Evolutionary conservation across 2,797 vertebrate species (phyloP), one percentile per base, ranked within the genome.

Genomic region (Anabas testudineus): DNA sequence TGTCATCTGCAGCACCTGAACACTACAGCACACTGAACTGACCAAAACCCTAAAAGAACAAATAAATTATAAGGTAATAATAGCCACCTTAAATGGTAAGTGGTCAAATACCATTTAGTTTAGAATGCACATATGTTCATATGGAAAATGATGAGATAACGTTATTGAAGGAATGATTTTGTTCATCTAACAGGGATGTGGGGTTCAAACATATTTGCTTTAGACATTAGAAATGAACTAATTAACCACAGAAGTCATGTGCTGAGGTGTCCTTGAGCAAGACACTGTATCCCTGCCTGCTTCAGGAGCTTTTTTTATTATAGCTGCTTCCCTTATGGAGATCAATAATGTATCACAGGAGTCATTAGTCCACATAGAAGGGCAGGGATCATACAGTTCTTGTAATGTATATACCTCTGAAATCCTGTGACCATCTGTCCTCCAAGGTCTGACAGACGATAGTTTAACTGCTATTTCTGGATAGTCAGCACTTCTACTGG

Each of bases 311-410:
- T 61, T 68, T 53, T 73, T 69, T 73, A 76, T 69, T 73, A 76
- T 78, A 76, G 57, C 80, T 67, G 49, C 69, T 54, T 70, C 75
- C 64, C 77, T 70, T 70, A 81, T 80, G 49, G 71, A 78, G 70
- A 89, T 91, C 88, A 82, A 90, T 89, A 89, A 85, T 85, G 88
- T 82, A 89, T 87, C 78, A 21, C 57, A 59, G 85, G 83, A 87
- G 81, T 81, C 74, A 57, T 74, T 43, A 68, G 77, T 58, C 69
- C 62, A 63, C 62, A 47, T 61, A 66, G 87, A 87, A 84, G 86
- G 81, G 71, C 76, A 76, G 63, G 59, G 72, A 78, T 80, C 80
- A 43, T 64, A 63, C 71, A 19, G 55, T 72, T 80, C 80, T 71
- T 81, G 78, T 85, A 85, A 86, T 78, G 48, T 58, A 81, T 87